phyloP scores from a whole-genome alignment of 2,113 vertebrate species.

The Probosciger aterrimus region DNA sequence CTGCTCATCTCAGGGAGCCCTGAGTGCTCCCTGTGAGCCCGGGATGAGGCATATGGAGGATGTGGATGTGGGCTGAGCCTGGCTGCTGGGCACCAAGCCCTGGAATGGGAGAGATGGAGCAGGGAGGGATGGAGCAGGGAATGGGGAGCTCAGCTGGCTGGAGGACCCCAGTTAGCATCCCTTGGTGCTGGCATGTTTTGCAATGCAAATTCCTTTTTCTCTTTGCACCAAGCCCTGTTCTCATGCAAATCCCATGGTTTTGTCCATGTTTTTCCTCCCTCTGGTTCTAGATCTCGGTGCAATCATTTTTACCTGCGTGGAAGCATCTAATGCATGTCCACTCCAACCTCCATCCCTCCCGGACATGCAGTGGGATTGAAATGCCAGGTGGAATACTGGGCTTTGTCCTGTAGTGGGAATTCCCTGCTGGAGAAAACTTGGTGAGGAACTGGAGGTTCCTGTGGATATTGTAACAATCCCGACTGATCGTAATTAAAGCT shows the following conservation, averaged over 20 bases:
- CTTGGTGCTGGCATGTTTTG: neutral
- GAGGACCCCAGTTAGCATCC: neutral
- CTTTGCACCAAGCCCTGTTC: neutral
- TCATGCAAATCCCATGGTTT: neutral
- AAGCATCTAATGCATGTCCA: neutral
- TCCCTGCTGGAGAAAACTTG: neutral
- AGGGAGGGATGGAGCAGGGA: neutral
- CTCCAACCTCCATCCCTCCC: neutral
- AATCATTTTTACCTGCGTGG: neutral
- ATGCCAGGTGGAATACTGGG: neutral
- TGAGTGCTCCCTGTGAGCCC: fast-evolving
- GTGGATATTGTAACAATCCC: neutral
- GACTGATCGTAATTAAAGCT: neutral
- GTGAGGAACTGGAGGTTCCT: neutral
- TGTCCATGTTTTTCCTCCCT: neutral
- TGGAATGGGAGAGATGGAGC: neutral
- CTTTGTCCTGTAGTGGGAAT: neutral
- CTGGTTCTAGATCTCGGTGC: neutral
- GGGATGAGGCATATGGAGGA: fast-evolving
- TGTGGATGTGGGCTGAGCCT: neutral
- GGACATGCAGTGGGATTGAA: fast-evolving
- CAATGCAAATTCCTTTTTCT: neutral
- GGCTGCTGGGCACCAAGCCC: fast-evolving
- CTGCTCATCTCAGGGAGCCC: fast-evolving
- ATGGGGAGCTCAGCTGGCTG: neutral